Conservation (phyloP, 2,113 vertebrate species). For the Pleuronectes platessa region DNA sequence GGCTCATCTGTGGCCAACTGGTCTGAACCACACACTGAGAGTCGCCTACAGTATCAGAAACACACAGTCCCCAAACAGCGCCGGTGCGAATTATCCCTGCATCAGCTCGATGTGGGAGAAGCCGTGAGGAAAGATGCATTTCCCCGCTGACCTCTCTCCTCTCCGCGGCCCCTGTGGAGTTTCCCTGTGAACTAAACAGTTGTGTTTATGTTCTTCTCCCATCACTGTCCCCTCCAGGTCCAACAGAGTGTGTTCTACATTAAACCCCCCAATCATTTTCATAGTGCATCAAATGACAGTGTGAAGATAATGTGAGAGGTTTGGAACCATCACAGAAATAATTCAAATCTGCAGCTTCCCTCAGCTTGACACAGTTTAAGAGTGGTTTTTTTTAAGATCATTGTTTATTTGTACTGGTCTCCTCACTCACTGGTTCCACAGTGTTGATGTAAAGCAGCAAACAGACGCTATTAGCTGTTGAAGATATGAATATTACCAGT, state of each 20-base stretch:
- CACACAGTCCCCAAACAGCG: slow-evolving; percentile 32
- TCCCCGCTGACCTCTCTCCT: slow-evolving; percentile 36
- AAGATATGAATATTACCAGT: too few species aligned
- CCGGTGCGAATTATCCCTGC: background rate
- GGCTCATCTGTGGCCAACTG: slow-evolving; percentile 74
- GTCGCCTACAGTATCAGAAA: slow-evolving; percentile 56
- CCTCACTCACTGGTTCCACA: too few species aligned
- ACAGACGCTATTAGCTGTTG: too few species aligned
- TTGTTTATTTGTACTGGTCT: too few species aligned
- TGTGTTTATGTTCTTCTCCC: background rate
- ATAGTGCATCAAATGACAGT: too few species aligned
- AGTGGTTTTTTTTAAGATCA: too few species aligned
- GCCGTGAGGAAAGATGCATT: slow-evolving; percentile 29
- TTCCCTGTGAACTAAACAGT: slow-evolving; percentile 23
- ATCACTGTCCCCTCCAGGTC: background rate
- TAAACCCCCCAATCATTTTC: too few species aligned
- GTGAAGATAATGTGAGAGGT: background rate
- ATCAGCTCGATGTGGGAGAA: slow-evolving; percentile 32
- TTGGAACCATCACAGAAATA: background rate
- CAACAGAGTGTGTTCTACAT: background rate
- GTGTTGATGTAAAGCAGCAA: too few species aligned
- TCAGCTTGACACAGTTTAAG: too few species aligned
- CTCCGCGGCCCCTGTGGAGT: slow-evolving; percentile 1
- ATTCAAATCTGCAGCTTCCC: too few species aligned
- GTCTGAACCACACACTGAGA: slow-evolving; percentile 68